Evolutionary conservation across 2,797 vertebrate species (phyloP).

Genomic region (Bradypus variegatus): DNA sequence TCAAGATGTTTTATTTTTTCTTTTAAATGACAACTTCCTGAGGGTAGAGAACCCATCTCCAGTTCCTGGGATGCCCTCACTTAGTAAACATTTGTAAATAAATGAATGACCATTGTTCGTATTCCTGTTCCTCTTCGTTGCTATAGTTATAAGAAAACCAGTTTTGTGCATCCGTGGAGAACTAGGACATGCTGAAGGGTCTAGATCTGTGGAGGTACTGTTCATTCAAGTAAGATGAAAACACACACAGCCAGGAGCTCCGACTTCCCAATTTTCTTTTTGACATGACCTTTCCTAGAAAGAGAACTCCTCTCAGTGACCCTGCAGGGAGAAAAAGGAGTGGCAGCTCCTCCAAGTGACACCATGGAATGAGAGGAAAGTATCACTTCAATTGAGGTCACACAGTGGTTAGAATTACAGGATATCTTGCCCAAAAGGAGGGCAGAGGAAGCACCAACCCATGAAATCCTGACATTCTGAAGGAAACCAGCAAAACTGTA

Average conservation of each 20-base stretch:
- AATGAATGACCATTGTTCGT: neutral
- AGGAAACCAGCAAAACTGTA: neutral
- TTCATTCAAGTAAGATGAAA: neutral
- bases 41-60: neutral
- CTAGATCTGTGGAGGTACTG: neutral
- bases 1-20: conserved; percentile 23
- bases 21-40: neutral
- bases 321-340: neutral
- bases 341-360: conserved; percentile 9
- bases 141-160: neutral
- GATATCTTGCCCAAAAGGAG: conserved; percentile 37
- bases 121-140: neutral
- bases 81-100: conserved; percentile 35
- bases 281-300: conserved; percentile 27
- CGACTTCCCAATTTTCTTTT: neutral
- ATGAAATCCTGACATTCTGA: conserved; percentile 52
- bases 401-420: conserved; percentile 59
- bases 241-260: neutral
- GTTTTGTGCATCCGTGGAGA: neutral
- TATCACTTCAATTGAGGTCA: conserved; percentile 49
- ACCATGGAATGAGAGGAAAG: conserved; percentile 23
- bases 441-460: conserved; percentile 34
- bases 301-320: neutral
- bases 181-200: neutral
- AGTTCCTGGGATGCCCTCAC: conserved; percentile 28